Base-by-base conservation (phyloP, 2,888 invertebrate species). In the Dryadula phaetusa region DNA sequence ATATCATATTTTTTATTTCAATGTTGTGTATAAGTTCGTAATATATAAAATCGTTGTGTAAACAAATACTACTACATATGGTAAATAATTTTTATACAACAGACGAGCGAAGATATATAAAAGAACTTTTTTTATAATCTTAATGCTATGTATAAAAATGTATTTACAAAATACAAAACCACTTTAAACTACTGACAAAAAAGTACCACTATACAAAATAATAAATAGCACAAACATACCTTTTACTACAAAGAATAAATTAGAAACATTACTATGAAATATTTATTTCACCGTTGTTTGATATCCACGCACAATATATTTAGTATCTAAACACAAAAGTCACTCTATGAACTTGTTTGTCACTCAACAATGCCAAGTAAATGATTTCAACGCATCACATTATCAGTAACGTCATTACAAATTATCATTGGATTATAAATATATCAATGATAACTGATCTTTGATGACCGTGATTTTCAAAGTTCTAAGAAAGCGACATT, bases 391-490 rank as follows among this genome's bases (percentile, higher is more conserved):
- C 65, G 64, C 65, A 69, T 73, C 53, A 64, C 47, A 60, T 61
- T 75, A 75, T 76, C 78, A 66, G 54, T 46, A 69, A 65, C 76
- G 77, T 78, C 77, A 76, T 68, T 62, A 70, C 61, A 66, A 52
- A 70, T 77, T 76, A 77, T 78, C 78, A 62, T 49, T 64, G 70
- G 62, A 63, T 64, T 70, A 71, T 72, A 67, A 52, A 54, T 64
- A 52, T 73, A 78, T 77, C 73, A 72, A 64, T 64, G 53, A 72
- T 76, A 73, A 72, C 62, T 70, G 74, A 67, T 69, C 54, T 72
- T 72, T 74, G 69, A 66, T 70, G 76, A 72, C 74, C 75, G 78
- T 77, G 77, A 80, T 79, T 78, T 78, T 72, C 53, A 49, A 54
- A 61, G 67, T 74, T 73, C 73, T 69, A 73, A 74, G 70, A 72